phyloP scores from a whole-genome alignment of 1,140 invertebrate species.

The Drosophila kepulauana region DNA sequence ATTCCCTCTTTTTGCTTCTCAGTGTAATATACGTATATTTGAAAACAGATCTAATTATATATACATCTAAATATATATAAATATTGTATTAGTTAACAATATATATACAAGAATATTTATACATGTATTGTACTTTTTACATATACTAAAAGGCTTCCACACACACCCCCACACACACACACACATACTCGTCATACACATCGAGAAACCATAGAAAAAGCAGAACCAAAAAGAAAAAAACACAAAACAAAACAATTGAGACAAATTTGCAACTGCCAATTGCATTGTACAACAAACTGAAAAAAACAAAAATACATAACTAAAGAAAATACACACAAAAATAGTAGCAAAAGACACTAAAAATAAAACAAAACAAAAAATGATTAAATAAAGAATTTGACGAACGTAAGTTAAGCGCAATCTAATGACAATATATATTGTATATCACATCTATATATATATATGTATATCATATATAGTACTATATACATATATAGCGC shows the following conservation, averaged over 20 bases:
- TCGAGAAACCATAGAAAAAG: conserved; percentile 40
- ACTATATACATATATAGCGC: conserved; percentile 25
- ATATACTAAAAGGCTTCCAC: conserved; percentile 49
- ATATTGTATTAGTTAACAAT: conserved; percentile 29
- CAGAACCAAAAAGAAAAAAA: conserved; percentile 21
- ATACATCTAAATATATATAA: conserved; percentile 19
- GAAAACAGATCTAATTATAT: neutral
- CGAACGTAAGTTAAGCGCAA: conserved; percentile 41
- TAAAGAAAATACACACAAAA: conserved; percentile 25
- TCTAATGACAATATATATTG: conserved; percentile 48
- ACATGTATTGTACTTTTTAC: conserved; percentile 24
- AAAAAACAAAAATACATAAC: conserved; percentile 19
- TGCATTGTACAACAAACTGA: conserved; percentile 64
- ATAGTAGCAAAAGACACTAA: conserved; percentile 46
- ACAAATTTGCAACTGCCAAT: conserved; percentile 74
- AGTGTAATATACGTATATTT: conserved; percentile 1
- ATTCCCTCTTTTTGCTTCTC: neutral
- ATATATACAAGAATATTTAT: conserved; percentile 16
- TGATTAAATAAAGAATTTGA: conserved; percentile 21
- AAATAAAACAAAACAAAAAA: conserved; percentile 37
- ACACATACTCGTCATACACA: neutral
- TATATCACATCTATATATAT: conserved; percentile 27
- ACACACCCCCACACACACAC: conserved; percentile 14
- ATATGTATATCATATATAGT: conserved; percentile 11
- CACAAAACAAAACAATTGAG: conserved; percentile 30